A percentile compares a stretch with the other conserved stretches of the same genome.
Evolutionary conservation across 2,888 invertebrate species (phyloP).

Genomic region (Buathra laborator): DNA sequence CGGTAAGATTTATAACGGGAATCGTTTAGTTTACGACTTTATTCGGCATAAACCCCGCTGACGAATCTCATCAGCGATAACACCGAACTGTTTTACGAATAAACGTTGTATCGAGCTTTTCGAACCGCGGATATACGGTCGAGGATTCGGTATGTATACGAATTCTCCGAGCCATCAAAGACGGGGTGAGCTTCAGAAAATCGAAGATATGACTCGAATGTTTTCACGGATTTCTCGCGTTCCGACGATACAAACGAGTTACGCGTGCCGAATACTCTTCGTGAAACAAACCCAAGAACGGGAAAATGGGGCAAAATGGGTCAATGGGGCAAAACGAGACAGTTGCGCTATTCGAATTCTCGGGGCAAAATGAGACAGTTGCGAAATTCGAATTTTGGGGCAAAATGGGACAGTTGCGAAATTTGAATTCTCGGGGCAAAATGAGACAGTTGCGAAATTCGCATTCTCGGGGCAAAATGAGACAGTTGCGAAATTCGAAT

Average conservation of each 20-base stretch:
- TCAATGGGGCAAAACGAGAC: too few species aligned
- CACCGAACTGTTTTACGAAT: neutral
- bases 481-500: too few species aligned
- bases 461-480: too few species aligned
- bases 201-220: neutral
- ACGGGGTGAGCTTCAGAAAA: neutral
- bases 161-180: neutral
- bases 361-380: too few species aligned
- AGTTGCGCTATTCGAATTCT: too few species aligned
- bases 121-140: neutral
- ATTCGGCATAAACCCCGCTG: neutral
- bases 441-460: too few species aligned
- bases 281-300: neutral
- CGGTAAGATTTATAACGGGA: conserved; percentile 10
- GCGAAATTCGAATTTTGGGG: too few species aligned
- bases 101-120: neutral
- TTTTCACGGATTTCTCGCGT: conserved; percentile 47
- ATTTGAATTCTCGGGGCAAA: too few species aligned
- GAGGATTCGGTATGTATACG: neutral
- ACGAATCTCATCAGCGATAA: conserved; percentile 12
- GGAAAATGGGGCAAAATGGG: too few species aligned
- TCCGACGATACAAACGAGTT: conserved; percentile 6
- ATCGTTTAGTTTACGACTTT: conserved; percentile 29
- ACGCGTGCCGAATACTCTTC: conserved; percentile 3
- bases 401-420: too few species aligned